Percentiles rank a stretch among this genome's conserved stretches.
Evolutionary conservation across 1,140 invertebrate genomes (phyloP).

Genomic region (Nylanderia fulva): DNA sequence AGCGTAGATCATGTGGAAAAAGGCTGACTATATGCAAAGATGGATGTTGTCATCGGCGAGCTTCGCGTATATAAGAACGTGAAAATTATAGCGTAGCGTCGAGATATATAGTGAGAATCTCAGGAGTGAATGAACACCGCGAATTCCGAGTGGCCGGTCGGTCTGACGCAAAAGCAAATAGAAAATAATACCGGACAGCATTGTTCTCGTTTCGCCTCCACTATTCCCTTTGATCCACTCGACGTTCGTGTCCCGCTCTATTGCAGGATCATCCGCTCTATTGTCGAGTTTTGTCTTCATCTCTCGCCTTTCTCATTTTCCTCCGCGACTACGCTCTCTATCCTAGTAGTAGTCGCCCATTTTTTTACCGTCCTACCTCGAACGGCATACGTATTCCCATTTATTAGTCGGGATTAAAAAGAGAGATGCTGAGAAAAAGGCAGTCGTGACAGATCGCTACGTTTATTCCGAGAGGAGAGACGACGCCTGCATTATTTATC

Average conservation of each 20-base stretch:
- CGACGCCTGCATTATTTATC: conserved; percentile 20
- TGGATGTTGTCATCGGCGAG: neutral
- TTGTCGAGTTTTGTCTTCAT: conserved; percentile 70
- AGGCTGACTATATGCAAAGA: neutral
- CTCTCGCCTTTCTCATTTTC: conserved; percentile 64
- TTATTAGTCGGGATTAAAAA: conserved; percentile 64
- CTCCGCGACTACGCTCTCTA: conserved; percentile 28
- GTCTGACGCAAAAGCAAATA: conserved; percentile 78
- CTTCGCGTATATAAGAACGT: conserved; percentile 23
- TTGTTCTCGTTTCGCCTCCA: conserved; percentile 72
- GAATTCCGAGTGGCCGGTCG: conserved; percentile 54
- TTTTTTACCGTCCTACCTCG: conserved; percentile 30
- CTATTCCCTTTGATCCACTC: conserved; percentile 65
- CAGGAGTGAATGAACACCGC: conserved; percentile 40
- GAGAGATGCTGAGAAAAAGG: conserved; percentile 18
- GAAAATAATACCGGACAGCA: conserved; percentile 76
- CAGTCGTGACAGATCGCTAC: conserved; percentile 63
- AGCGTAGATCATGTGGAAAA: conserved; percentile 1
- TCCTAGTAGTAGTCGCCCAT: conserved; percentile 22
- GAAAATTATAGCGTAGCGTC: conserved; percentile 34
- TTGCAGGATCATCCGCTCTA: conserved; percentile 71
- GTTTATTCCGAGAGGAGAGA: conserved; percentile 49
- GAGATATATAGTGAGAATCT: conserved; percentile 44
- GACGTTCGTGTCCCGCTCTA: conserved; percentile 56
- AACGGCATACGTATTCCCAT: conserved; percentile 66